These are phyloP conservation scores for Campopleginae sp. DNA, from an alignment of 2,888 invertebrate species.

Conservation along the genomic window DNA sequence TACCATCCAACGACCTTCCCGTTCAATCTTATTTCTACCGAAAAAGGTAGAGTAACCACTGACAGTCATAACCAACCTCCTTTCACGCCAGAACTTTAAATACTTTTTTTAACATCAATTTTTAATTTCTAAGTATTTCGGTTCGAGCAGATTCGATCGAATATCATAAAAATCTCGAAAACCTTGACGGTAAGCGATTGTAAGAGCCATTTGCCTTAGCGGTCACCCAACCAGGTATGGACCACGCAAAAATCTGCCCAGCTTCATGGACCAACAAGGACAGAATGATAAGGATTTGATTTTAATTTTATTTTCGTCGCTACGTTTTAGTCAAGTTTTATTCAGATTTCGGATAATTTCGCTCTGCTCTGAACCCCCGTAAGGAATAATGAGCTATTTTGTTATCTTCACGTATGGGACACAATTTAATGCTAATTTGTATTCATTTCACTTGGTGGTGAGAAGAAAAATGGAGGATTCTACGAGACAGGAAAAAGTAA, in stretches of 20 bases:
- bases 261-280: no score
- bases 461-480: neutral
- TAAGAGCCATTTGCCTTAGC: no score
- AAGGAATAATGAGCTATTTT: no score
- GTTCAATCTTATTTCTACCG: neutral
- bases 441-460: neutral
- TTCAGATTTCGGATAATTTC: neutral
- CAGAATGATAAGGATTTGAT: neutral
- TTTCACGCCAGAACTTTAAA: neutral
- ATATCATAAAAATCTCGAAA: no score
- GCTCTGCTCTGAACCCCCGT: no score
- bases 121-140: neutral
- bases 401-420: neutral
- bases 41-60: neutral
- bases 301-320: neutral
- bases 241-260: no score
- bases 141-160: no score
- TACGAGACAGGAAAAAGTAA: neutral
- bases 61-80: neutral
- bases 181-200: no score
- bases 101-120: neutral
- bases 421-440: neutral
- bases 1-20: conserved; percentile 8
- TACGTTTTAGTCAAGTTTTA: neutral
- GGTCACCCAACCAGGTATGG: no score